Conservation (phyloP, 2,888 invertebrate genomes). For the Nomada fucata region DNA sequence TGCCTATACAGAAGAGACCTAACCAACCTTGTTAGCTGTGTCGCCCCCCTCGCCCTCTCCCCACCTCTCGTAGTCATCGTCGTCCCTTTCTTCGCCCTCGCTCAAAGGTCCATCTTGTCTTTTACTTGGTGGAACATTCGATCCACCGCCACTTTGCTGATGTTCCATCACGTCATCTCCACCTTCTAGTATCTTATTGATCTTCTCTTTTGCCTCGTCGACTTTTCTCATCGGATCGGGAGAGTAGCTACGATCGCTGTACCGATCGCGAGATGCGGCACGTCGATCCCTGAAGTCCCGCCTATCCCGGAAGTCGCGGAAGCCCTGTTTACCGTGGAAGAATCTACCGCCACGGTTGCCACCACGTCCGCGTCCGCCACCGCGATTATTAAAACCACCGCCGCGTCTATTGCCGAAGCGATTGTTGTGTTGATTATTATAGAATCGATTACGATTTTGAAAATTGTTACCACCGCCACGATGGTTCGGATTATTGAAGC, state of each 20-base stretch:
- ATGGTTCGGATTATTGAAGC: slow-evolving; percentile 86
- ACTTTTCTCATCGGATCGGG: slow-evolving; percentile 85
- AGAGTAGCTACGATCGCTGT: slow-evolving; percentile 85
- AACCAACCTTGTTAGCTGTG: slow-evolving; percentile 80
- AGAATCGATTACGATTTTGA: slow-evolving; percentile 81
- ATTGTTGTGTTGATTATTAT: slow-evolving; percentile 80
- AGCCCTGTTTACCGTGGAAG: slow-evolving; percentile 84
- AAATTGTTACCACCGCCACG: slow-evolving; percentile 85
- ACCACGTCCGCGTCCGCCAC: slow-evolving; percentile 75
- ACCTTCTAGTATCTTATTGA: slow-evolving; percentile 86
- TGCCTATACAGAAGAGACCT: slow-evolving; percentile 73
- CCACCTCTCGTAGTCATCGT: slow-evolving; percentile 83
- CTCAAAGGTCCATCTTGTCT: slow-evolving; percentile 86
- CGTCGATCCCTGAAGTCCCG: slow-evolving; percentile 88
- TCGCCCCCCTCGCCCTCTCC: slow-evolving; percentile 77
- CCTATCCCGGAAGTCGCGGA: slow-evolving; percentile 89
- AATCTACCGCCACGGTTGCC: slow-evolving; percentile 79
- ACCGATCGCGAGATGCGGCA: slow-evolving; percentile 83
- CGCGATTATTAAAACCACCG: slow-evolving; percentile 79
- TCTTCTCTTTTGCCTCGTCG: slow-evolving; percentile 86
- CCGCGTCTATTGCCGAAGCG: slow-evolving; percentile 79
- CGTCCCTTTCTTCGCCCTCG: slow-evolving; percentile 86
- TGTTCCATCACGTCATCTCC: slow-evolving; percentile 78
- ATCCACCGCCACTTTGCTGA: slow-evolving; percentile 67
- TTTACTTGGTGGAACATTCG: slow-evolving; percentile 78